Evolutionary conservation across 2,888 invertebrate species (phyloP), one percentile per base, ranked within the genome.

Genomic region (Spisula subtruncata): DNA sequence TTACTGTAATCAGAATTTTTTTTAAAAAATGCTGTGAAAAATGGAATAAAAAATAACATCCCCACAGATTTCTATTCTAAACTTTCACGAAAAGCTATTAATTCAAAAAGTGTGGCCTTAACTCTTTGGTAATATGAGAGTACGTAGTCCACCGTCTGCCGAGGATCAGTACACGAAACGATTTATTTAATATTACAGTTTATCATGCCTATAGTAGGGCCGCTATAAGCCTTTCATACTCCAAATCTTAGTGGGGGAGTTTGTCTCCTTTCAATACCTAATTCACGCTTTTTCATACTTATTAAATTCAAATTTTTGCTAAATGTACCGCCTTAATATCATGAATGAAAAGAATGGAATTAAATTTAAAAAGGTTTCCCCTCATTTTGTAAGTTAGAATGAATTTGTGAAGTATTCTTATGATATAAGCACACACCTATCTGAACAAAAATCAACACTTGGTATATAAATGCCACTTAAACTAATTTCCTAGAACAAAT

Each of bases 181-280:
- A 85, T 85, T 79, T 85, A 85, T 85, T 85, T 85, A 32, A 80
- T 56, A 85, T 80, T 35, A 41, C 35, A 80, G 54, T 66, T 85
- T 80, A 85, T 56, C 56, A 56, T 35, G 79, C 54, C 35, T 80
- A 56, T 54, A 80, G 35, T 54, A 85, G 80, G 85, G 71, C 85
- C 35, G 32, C 51, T 54, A 85, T 85, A 85, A 85, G 56, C 85
- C 85, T 56, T 85, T 80, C 85, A 85, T 54, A 85, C 48, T 79
- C 25, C 35, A 85, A 56, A 80, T 32, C 85, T 85, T 80, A 32
- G 80, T 85, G 85, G 85, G 85, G 80, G 85, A 80, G 85, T 35
- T 41, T 80, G 4, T 80, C n/a, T 48, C 84, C 46, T 41, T 12
- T 48, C 80, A 80, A 29, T 35, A 25, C 46, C 75, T 51, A 51